Base-by-base conservation (phyloP, 2,113 vertebrate species). In the Scopus umbretta region DNA sequence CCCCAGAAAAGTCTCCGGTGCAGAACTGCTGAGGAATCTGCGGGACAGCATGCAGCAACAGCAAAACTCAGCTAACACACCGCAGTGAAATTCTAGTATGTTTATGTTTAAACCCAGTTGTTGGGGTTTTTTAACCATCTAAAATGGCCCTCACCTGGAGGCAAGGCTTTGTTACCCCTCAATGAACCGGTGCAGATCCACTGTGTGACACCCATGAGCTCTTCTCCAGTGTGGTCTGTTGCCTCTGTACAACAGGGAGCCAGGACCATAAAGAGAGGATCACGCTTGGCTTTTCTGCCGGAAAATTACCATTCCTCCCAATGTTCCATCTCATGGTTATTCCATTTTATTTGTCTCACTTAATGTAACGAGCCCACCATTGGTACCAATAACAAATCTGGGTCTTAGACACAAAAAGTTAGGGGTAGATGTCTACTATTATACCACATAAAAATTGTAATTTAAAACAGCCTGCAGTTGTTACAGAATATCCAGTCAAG, bases 71-170 rank as follows among this genome's bases (percentile, higher is more conserved):
- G 9, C 75, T 7, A 7, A 3, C 18, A 11, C 43, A 12, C 13
- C 14, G 2, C 2, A 2, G 52, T 2, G 86, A n/a, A 67, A 47
- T 2, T 4, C 8, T 1, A 25, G 22, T 10, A 2, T 6, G n/a
- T 7, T 29, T 16, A 13, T 14, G 20, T 18, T 50, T 16, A 45
- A 68, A 79, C 19, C 50, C 45, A 65, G 40, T 5, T 66, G 15
- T 9, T 36, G 58, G 29, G 9, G 21, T n/a, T 52, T 29, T 36
- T 21, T 25, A 50, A 1, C 38, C 56, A 10, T 15, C 59, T 19
- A 23, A 14, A 71, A 59, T 0, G 16, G 38, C 26, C 56, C 58
- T 18, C 27, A 50, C 30, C 78, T 6, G 15, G 25, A 10, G 50
- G 49, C 16, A 20, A 19, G 26, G 42, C 66, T n/a, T 27, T 14